These are phyloP conservation scores for Glyphotaelius pellucidus DNA, from an alignment of 2,888 invertebrate genomes.

Conservation along the genomic window DNA sequence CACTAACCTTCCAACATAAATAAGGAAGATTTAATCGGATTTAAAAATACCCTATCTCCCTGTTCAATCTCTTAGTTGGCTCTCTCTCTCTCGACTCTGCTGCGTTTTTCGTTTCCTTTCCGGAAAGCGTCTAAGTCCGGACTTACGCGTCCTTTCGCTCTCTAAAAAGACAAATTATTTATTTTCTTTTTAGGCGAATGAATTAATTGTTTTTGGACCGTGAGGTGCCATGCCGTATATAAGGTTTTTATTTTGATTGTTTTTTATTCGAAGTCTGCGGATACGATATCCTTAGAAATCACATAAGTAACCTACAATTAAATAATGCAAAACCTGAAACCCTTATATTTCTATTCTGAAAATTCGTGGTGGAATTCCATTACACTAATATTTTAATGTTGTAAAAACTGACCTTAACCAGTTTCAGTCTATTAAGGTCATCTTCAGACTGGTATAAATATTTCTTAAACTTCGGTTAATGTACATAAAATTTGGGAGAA, in stretches of 20 bases:
- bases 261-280: background rate
- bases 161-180: background rate
- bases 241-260: background rate
- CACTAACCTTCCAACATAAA: constrained; percentile 41
- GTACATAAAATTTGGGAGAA: too few species aligned
- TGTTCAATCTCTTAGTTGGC: constrained; percentile 17
- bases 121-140: background rate
- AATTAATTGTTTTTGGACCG: background rate
- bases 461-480: too few species aligned
- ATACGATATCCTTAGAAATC: too few species aligned
- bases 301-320: too few species aligned
- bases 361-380: too few species aligned
- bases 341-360: too few species aligned
- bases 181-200: background rate
- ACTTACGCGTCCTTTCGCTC: constrained; percentile 67
- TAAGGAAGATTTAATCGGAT: constrained; percentile 41
- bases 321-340: too few species aligned
- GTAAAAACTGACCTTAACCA: too few species aligned
- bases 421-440: too few species aligned
- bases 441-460: too few species aligned
- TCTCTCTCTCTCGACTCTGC: background rate
- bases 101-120: constrained; percentile 6
- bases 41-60: constrained; percentile 41
- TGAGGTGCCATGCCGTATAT: background rate
- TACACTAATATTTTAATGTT: too few species aligned